Percentiles rank a stretch among this genome's conserved stretches.
Evolutionary conservation across 2,113 vertebrate species (phyloP).

Genomic region (Zosterops hypoxanthus): DNA sequence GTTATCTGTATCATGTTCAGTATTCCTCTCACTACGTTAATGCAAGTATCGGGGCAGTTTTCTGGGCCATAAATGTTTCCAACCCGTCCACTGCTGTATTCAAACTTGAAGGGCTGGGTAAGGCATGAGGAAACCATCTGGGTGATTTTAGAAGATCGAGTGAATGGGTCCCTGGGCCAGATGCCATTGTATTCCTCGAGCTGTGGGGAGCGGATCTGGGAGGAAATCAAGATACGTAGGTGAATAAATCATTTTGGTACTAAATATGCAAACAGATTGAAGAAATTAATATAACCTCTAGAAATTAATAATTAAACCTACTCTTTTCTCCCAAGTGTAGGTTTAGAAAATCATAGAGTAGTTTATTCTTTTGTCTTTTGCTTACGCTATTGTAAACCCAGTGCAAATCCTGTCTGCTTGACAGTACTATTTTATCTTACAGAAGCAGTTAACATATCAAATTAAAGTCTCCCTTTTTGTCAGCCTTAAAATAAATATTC

Average conservation of each 20-base stretch:
- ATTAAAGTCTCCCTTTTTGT: background rate
- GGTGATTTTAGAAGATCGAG: conserved; percentile 70
- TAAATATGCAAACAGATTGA: background rate
- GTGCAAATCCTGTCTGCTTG: background rate
- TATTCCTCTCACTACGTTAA: conserved; percentile 81
- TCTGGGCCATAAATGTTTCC: conserved; percentile 75
- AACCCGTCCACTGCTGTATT: conserved; percentile 74
- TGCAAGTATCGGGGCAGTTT: conserved; percentile 53
- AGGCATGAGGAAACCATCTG: conserved; percentile 63
- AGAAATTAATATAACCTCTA: background rate
- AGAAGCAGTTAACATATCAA: background rate
- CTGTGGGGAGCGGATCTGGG: conserved; percentile 70
- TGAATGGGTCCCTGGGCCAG: conserved; percentile 74
- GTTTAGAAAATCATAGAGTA: background rate
- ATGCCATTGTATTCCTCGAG: conserved; percentile 76
- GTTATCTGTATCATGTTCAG: conserved; percentile 78
- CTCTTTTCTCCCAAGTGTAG: background rate
- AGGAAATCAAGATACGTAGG: background rate
- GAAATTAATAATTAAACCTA: background rate
- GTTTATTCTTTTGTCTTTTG: background rate
- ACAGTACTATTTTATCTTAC: background rate
- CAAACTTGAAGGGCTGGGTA: conserved; percentile 75
- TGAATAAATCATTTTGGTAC: background rate
- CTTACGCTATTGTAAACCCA: background rate
- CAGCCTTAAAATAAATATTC: background rate